Evolutionary conservation across 2,113 vertebrate genomes (phyloP).

Genomic region (Siniperca chuatsi): DNA sequence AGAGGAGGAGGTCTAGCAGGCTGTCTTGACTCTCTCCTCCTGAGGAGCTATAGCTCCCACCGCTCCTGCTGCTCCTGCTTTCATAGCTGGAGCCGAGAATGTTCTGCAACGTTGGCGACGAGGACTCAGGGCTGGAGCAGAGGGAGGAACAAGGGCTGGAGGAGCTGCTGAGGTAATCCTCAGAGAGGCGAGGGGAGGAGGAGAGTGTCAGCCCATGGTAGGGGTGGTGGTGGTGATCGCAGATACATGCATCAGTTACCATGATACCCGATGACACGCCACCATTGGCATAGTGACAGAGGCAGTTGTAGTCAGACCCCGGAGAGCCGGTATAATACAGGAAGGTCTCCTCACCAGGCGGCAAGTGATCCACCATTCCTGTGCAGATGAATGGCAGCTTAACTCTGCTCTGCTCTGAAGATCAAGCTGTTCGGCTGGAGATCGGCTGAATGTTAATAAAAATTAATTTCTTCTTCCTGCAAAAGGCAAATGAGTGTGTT

Average conservation of each 20-base stretch:
- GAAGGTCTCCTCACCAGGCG: conserved; percentile 92
- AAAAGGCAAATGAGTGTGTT: conserved; percentile 29
- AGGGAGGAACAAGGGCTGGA: conserved; percentile 92
- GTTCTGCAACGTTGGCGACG: conserved; percentile 40
- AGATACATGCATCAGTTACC: conserved; percentile 87
- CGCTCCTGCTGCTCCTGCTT: conserved; percentile 73
- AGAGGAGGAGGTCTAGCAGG: conserved; percentile 93
- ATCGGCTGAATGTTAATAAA: conserved; percentile 24
- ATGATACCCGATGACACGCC: conserved; percentile 78
- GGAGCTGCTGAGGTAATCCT: conserved; percentile 93
- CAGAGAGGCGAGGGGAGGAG: conserved; percentile 89
- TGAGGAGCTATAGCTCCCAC: conserved; percentile 85
- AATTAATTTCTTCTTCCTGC: conserved; percentile 56
- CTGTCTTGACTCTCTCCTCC: conserved; percentile 91
- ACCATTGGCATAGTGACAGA: conserved; percentile 45
- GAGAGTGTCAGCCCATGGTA: conserved; percentile 83
- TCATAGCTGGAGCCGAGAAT: conserved; percentile 67
- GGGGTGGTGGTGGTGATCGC: conserved; percentile 68
- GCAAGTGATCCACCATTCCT: conserved; percentile 98
- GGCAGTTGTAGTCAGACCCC: conserved; percentile 77
- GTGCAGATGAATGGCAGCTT: conserved; percentile 66
- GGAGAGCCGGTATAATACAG: conserved; percentile 83
- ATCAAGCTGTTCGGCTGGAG: conserved; percentile 45
- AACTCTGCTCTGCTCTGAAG: conserved; percentile 54
- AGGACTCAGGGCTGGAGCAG: conserved; percentile 88